Base-by-base conservation (phyloP, 2,113 vertebrate species). In the Gobio gobio region DNA sequence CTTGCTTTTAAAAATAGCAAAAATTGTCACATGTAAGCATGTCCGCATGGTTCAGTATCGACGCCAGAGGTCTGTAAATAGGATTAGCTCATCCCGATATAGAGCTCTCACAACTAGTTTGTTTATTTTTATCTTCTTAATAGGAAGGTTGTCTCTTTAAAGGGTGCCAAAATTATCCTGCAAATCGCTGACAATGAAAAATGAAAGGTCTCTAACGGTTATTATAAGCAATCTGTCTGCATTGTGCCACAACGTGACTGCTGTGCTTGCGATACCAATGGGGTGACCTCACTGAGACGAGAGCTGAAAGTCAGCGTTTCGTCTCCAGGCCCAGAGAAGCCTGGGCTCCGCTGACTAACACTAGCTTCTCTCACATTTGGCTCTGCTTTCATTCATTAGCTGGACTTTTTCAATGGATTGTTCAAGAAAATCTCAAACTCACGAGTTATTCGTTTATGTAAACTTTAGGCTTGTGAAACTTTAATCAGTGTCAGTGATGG, bases 111-210 rank as follows among this genome's bases (percentile, higher is more conserved):
- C 92, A 93, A 94, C 92, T 90, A 82, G 90, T 91, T 90, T 92
- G 93, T 94, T 95, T 95, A 95, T 95, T 95, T 95, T 94, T 95
- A 95, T 93, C 93, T 93, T 94, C 92, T 92, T 95, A 94, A 94
- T 94, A 94, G 90, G 91, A 84, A 90, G 93, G 90, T 85, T 91
- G 92, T 90, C 92, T 93, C 92, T 87, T 93, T 95, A 94, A 94
- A 94, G 92, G 91, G 90, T 94, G 94, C 94, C 93, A 95, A 93
- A 95, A 95, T 95, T 94, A 95, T 94, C 93, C 92, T 63, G 90
- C 89, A 92, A 92, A 93, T 90, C 59, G 95, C 95, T 95, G 95
- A 95, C 95, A 90, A 91, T 92, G 94, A 94, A 94, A 94, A 95
- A 94, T 94, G 93, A 94, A 95, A 94, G 94, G 94, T 94, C 93